These are phyloP conservation scores for Glyphotaelius pellucidus DNA, from an alignment of 2,888 invertebrate genomes.

Conservation along the genomic window DNA sequence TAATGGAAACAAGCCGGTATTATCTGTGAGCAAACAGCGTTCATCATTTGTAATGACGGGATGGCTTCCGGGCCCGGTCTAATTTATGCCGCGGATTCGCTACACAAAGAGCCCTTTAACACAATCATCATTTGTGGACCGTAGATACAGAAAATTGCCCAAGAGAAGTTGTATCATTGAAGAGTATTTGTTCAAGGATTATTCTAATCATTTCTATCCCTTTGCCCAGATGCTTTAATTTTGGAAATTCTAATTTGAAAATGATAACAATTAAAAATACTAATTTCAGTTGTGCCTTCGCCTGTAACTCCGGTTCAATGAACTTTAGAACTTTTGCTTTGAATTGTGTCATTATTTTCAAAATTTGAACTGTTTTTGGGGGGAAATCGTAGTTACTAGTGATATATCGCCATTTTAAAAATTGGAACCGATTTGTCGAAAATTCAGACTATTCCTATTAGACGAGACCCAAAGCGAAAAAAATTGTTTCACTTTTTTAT, in stretches of 20 bases:
- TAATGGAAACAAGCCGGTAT: not conserved
- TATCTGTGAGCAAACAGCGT: not conserved
- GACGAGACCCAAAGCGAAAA: no score
- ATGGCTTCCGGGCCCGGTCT: not conserved
- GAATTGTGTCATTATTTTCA: no score
- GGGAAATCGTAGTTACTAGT: no score
- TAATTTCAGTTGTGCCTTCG: no score
- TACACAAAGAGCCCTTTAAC: constrained; percentile 23
- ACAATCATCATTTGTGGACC: constrained; percentile 4
- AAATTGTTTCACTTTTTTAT: no score
- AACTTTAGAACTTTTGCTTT: no score
- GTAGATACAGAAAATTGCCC: not conserved
- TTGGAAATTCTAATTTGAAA: not conserved
- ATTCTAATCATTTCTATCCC: not conserved
- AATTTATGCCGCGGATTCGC: constrained; percentile 12
- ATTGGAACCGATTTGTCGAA: no score
- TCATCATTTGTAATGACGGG: not conserved
- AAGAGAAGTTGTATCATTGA: not conserved
- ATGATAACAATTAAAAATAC: not conserved
- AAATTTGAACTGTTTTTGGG: no score
- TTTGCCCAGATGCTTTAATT: not conserved
- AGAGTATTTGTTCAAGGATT: constrained; percentile 25
- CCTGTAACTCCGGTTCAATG: no score
- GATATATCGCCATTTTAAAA: no score
- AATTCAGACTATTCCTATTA: no score